phyloP scores from a whole-genome alignment of 2,797 vertebrate species.

The Avahi laniger region DNA sequence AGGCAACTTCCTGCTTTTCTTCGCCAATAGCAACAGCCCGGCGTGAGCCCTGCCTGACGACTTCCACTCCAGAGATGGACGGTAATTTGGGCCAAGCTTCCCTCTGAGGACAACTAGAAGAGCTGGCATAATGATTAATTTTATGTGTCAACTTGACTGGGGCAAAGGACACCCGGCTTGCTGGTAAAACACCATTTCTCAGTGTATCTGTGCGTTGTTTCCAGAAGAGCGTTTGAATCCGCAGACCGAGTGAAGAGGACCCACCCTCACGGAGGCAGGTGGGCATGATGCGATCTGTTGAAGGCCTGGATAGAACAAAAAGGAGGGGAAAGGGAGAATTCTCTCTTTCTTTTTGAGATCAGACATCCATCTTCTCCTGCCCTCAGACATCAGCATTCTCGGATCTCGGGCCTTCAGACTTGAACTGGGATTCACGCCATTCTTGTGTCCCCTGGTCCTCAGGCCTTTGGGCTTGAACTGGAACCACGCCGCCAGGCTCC shows the following conservation, averaged over 20 bases:
- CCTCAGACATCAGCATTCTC: too few relatives aligned
- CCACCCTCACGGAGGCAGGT: not conserved
- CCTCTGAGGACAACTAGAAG: not conserved
- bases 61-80: accelerated
- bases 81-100: not conserved
- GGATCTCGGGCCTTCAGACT: not conserved
- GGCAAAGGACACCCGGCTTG: not conserved
- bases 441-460: not conserved
- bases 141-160: not conserved
- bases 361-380: not conserved
- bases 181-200: not conserved
- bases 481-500: not conserved
- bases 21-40: not conserved
- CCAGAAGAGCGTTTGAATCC: not conserved
- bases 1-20: not conserved
- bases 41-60: accelerated
- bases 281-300: not conserved
- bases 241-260: not conserved
- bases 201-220: not conserved
- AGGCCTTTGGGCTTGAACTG: not conserved
- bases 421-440: not conserved
- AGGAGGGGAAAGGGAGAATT: not conserved
- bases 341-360: not conserved
- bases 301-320: not conserved
- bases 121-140: not conserved